Conservation (phyloP, 1,140 invertebrate genomes). For the Eriocheir sinensis region DNA sequence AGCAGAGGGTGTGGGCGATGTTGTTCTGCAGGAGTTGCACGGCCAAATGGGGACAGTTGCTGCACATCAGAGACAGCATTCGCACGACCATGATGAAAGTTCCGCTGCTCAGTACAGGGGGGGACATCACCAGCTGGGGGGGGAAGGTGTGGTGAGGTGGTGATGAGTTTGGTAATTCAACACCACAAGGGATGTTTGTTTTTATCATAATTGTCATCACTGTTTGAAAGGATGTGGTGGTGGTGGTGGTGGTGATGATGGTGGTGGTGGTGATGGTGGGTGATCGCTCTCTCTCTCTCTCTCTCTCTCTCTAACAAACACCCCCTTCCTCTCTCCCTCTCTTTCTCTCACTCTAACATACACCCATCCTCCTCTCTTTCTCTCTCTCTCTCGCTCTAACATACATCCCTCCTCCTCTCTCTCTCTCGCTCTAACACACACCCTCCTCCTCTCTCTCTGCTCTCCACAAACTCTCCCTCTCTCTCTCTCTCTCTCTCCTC, state of each 20-base stretch:
- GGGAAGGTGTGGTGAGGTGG: constrained; percentile 46
- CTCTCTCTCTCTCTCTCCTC: not conserved
- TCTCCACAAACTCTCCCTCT: not conserved
- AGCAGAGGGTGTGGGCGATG: constrained; percentile 93
- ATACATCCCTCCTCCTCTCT: no score
- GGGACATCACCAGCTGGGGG: constrained; percentile 92
- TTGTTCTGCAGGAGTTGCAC: constrained; percentile 95
- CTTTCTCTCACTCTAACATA: not conserved
- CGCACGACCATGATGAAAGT: constrained; percentile 98
- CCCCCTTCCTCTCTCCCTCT: not conserved
- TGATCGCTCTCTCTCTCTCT: no score
- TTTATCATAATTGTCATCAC: no score
- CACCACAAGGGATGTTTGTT: no score
- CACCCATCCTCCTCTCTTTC: no score
- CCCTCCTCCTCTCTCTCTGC: no score
- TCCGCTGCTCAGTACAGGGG: constrained; percentile 94
- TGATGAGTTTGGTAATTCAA: no score
- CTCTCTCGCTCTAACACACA: no score
- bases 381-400: no score
- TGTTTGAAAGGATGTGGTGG: no score
- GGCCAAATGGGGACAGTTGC: constrained; percentile 95
- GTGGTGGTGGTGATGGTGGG: no score
- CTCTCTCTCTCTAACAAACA: not conserved
- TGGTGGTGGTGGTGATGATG: no score
- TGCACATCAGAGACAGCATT: constrained; percentile 97